A percentile compares a stretch with the other conserved stretches of the same genome.
These are phyloP conservation scores for Agriopis marginaria DNA, from an alignment of 2,888 invertebrate genomes.

Conservation along the genomic window DNA sequence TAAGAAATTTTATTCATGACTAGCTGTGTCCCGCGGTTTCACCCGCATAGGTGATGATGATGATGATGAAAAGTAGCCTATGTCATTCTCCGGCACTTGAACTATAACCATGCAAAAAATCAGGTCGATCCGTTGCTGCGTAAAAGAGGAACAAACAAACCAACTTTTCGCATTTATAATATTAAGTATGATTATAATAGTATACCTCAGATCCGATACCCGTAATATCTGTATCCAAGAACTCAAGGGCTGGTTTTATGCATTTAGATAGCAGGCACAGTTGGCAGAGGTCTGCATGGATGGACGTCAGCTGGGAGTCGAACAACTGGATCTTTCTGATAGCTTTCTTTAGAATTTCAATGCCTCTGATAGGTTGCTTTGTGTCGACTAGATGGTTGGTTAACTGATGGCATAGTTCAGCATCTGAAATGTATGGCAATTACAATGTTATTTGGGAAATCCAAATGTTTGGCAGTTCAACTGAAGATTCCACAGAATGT, in stretches of 20 bases:
- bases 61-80: too few species aligned
- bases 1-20: too few species aligned
- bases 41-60: too few species aligned
- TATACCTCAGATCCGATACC: slow-evolving; percentile 94
- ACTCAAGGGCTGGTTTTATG: slow-evolving; percentile 95
- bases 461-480: too few species aligned
- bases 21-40: too few species aligned
- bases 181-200: neutral
- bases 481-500: too few species aligned
- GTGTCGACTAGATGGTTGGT: slow-evolving; percentile 92
- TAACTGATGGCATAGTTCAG: slow-evolving; percentile 94
- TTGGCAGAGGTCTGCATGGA: slow-evolving; percentile 97
- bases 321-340: slow-evolving; percentile 95
- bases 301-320: slow-evolving; percentile 96
- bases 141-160: too few species aligned
- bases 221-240: slow-evolving; percentile 96
- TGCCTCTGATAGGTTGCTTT: slow-evolving; percentile 93
- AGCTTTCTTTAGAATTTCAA: slow-evolving; percentile 92
- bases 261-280: slow-evolving; percentile 96
- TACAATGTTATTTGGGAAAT: neutral
- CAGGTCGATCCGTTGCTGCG: too few species aligned
- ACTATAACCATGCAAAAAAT: too few species aligned
- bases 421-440: slow-evolving; percentile 86
- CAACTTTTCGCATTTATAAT: too few species aligned
- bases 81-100: too few species aligned